These are phyloP conservation scores for Himalopsyche anomala DNA, from an alignment of 2,888 invertebrate species.

Conservation along the genomic window DNA sequence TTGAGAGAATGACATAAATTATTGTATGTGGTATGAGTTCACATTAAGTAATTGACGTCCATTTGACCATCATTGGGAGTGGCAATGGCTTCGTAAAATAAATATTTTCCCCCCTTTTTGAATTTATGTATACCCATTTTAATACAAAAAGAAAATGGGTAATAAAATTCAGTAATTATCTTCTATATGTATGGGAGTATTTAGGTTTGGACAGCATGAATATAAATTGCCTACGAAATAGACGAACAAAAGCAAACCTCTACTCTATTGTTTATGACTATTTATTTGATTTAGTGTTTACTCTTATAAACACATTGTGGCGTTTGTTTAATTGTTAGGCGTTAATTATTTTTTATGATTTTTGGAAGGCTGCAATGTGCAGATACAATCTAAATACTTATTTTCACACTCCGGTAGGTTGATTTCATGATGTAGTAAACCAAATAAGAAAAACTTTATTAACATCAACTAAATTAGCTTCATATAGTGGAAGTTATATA, in stretches of 20 bases:
- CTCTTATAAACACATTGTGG: constrained; percentile 36
- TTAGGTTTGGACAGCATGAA: background rate
- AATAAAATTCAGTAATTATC: background rate
- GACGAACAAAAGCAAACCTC: constrained; percentile 38
- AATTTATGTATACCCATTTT: background rate
- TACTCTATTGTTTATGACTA: constrained; percentile 34
- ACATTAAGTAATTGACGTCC: too few species aligned
- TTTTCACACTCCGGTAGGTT: constrained; percentile 46
- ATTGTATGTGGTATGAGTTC: too few species aligned
- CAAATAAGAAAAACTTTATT: constrained; percentile 24
- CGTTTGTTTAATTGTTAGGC: constrained; percentile 32
- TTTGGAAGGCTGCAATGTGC: constrained; percentile 35
- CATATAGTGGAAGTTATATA: constrained; percentile 32
- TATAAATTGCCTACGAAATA: constrained; percentile 41
- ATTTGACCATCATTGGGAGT: too few species aligned
- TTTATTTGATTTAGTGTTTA: constrained; percentile 41
- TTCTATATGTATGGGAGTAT: constrained; percentile 6
- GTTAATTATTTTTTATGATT: constrained; percentile 40
- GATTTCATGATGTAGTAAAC: constrained; percentile 40
- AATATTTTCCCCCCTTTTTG: too few species aligned
- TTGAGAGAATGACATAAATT: too few species aligned
- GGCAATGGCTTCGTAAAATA: too few species aligned
- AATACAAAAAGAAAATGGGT: background rate
- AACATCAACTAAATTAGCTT: constrained; percentile 37
- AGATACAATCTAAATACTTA: constrained; percentile 44